These are phyloP conservation scores for Apostichopus leukothele DNA, from an alignment of 53 echinoderm and acorn worm species.

Conservation along the genomic window DNA sequence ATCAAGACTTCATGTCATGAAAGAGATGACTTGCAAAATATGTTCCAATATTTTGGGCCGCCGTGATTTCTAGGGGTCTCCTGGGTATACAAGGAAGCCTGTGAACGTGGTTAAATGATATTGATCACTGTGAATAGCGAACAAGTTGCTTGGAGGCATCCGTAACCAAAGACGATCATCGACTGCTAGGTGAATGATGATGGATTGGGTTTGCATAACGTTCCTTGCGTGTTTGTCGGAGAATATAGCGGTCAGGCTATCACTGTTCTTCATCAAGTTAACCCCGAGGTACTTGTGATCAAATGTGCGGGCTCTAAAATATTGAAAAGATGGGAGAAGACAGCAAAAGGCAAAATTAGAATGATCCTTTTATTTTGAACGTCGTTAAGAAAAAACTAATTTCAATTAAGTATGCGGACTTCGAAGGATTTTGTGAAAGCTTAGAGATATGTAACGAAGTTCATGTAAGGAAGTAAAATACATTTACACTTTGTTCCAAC, in stretches of 20 bases:
- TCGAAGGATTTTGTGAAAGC: too few relatives aligned
- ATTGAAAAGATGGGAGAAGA: not conserved
- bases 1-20: too few relatives aligned
- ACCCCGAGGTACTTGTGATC: slow-evolving; percentile 77
- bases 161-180: slow-evolving; percentile 77
- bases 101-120: slow-evolving; percentile 66
- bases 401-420: too few relatives aligned
- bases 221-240: slow-evolving; percentile 70
- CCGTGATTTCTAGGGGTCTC: not conserved
- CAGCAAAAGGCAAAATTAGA: not conserved
- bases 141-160: slow-evolving; percentile 64
- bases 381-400: too few relatives aligned
- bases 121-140: slow-evolving; percentile 65
- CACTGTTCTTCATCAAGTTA: slow-evolving; percentile 79
- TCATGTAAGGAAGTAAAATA: too few relatives aligned
- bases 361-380: too few relatives aligned
- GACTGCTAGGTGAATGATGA: slow-evolving; percentile 60
- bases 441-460: too few relatives aligned
- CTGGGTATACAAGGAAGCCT: slow-evolving; percentile 68
- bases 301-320: slow-evolving; percentile 66
- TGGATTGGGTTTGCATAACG: slow-evolving; percentile 88
- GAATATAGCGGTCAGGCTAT: slow-evolving; percentile 67
- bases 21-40: too few relatives aligned
- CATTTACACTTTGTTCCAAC: too few relatives aligned
- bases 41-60: too few relatives aligned